Conservation (phyloP, 2,797 vertebrate species). For the Decapterus maruadsi region DNA sequence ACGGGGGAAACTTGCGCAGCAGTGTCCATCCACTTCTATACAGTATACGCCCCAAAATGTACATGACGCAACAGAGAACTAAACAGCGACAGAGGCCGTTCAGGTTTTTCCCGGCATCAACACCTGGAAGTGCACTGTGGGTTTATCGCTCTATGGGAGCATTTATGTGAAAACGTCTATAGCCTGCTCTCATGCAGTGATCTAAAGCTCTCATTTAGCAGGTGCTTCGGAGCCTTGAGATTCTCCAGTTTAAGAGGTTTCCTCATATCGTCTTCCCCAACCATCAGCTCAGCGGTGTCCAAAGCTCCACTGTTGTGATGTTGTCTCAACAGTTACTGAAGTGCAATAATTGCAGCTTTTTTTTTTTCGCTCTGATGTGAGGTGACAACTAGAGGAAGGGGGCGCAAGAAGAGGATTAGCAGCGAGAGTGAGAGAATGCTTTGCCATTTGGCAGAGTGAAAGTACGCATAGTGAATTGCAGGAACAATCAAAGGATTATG, state of each 20-base stretch:
- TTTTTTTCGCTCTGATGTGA: conserved; percentile 70
- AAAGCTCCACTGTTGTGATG: conserved; percentile 81
- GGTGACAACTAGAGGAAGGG: conserved; percentile 79
- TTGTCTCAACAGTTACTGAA: conserved; percentile 86
- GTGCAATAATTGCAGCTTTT: conserved; percentile 88
- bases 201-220: conserved; percentile 69
- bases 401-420: conserved; percentile 64
- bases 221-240: conserved; percentile 65
- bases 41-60: background rate
- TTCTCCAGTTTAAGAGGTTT: conserved; percentile 63
- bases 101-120: conserved; percentile 45
- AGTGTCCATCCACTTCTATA: background rate
- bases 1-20: background rate
- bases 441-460: conserved; percentile 77
- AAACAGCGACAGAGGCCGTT: conserved; percentile 27
- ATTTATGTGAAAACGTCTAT: conserved; percentile 62
- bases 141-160: conserved; percentile 51
- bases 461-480: conserved; percentile 51
- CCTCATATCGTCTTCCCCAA: conserved; percentile 69
- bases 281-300: conserved; percentile 75
- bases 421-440: conserved; percentile 68
- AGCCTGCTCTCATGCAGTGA: conserved; percentile 48
- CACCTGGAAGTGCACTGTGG: conserved; percentile 57
- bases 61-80: too few species aligned
- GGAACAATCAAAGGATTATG: conserved; percentile 61